Conservation (phyloP, 1,140 invertebrate species). For the Homalodisca vitripennis region DNA sequence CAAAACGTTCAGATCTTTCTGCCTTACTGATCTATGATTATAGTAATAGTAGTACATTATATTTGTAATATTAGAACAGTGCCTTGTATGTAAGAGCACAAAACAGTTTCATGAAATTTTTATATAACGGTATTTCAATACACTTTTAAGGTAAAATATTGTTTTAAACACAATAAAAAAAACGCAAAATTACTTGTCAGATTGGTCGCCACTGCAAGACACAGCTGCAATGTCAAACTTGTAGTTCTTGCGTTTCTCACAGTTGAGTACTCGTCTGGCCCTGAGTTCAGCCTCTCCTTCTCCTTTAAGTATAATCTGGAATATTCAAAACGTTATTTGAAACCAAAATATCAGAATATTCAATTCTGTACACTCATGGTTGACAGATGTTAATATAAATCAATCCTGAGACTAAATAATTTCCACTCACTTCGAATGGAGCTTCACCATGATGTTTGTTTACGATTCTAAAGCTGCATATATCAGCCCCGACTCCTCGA, state of each 20-base stretch:
- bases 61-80: too few relatives aligned
- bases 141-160: too few relatives aligned
- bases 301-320: slow-evolving; percentile 56
- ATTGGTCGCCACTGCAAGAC: slow-evolving; percentile 80
- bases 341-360: neutral
- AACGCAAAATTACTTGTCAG: slow-evolving; percentile 68
- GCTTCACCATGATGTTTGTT: slow-evolving; percentile 91
- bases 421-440: slow-evolving; percentile 87
- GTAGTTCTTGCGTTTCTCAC: slow-evolving; percentile 91
- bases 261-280: slow-evolving; percentile 81
- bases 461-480: slow-evolving; percentile 88
- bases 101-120: too few relatives aligned
- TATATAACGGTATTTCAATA: too few relatives aligned
- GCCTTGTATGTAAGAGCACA: too few relatives aligned
- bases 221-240: slow-evolving; percentile 94
- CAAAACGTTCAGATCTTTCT: too few relatives aligned
- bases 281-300: slow-evolving; percentile 62
- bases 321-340: slow-evolving; percentile 40
- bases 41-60: too few relatives aligned
- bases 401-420: too few relatives aligned
- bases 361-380: too few relatives aligned
- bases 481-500: slow-evolving; percentile 74
- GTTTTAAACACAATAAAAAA: too few relatives aligned
- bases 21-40: too few relatives aligned
- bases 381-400: too few relatives aligned